Evolutionary conservation across 2,797 vertebrate species (phyloP).

Genomic region (Pseudochromis fuscus): DNA sequence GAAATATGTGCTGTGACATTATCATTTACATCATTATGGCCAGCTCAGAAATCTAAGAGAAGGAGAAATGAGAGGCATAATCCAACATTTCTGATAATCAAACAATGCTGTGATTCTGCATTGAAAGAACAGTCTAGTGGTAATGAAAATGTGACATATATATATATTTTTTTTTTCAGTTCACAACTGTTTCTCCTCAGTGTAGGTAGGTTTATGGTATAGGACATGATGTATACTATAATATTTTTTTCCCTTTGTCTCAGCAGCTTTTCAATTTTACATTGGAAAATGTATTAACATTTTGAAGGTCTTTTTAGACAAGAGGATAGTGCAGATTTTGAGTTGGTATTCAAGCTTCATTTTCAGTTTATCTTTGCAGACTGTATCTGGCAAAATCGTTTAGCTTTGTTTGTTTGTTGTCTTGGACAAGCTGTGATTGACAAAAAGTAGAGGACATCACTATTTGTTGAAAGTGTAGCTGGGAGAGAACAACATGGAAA

Average conservation of each 20-base stretch:
- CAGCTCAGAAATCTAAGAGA: slow-evolving; percentile 33
- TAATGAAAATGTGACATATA: too few relatives aligned
- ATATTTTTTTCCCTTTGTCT: neutral
- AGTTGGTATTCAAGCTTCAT: slow-evolving; percentile 2
- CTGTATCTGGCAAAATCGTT: slow-evolving; percentile 25
- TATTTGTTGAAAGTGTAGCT: slow-evolving; percentile 26
- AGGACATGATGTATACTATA: too few relatives aligned
- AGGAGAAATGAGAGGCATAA: slow-evolving; percentile 32
- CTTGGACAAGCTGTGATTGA: slow-evolving; percentile 24
- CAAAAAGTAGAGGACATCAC: slow-evolving; percentile 26
- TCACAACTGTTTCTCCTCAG: slow-evolving; percentile 4
- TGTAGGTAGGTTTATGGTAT: slow-evolving; percentile 10
- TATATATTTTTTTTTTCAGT: too few relatives aligned
- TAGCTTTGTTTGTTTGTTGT: slow-evolving; percentile 31
- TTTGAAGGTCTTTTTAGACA: slow-evolving; percentile 14
- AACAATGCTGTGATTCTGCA: slow-evolving; percentile 47
- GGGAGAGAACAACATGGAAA: slow-evolving; percentile 39
- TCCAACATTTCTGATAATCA: slow-evolving; percentile 45
- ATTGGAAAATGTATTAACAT: slow-evolving; percentile 2
- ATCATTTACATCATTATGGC: slow-evolving; percentile 68
- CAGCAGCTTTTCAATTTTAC: slow-evolving; percentile 8
- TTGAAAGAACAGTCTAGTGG: slow-evolving; percentile 50
- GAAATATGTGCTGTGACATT: slow-evolving; percentile 64
- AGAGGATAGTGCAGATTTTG: neutral
- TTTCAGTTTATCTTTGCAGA: slow-evolving; percentile 8